These are phyloP conservation scores for Cyrtodaria siliqua DNA, from an alignment of 2,888 invertebrate genomes.

Conservation along the genomic window DNA sequence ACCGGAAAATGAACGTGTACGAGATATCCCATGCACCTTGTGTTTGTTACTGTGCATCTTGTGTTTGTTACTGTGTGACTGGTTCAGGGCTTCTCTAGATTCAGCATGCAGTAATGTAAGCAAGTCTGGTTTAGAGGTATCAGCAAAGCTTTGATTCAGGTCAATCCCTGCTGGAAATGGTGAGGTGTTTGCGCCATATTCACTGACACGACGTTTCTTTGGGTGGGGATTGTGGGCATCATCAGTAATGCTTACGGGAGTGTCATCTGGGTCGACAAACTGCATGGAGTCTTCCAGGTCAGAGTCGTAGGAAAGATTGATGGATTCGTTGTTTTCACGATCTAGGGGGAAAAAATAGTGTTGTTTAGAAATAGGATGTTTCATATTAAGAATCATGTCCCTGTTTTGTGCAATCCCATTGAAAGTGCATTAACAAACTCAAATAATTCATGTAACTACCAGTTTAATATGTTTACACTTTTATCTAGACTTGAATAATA, in stretches of 20 bases:
- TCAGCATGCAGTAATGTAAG: background rate
- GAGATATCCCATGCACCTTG: background rate
- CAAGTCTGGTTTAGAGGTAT: background rate
- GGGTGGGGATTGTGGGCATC: background rate
- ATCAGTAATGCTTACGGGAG: background rate
- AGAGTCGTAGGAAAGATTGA: constrained; percentile 47
- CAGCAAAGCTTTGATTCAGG: background rate
- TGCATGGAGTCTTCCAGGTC: constrained; percentile 63
- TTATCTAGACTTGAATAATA: too few relatives aligned
- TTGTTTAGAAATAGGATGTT: too few relatives aligned
- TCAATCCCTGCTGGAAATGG: background rate
- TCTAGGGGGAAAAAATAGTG: too few relatives aligned
- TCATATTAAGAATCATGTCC: too few relatives aligned
- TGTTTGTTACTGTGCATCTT: background rate
- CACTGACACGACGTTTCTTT: constrained; percentile 42
- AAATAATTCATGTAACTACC: too few relatives aligned
- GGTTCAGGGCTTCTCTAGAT: background rate
- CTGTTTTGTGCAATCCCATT: too few relatives aligned
- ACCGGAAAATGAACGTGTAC: background rate
- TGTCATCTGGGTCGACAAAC: constrained; percentile 60
- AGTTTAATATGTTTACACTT: too few relatives aligned
- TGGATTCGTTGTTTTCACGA: too few relatives aligned
- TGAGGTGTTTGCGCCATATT: constrained; percentile 14
- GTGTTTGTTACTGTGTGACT: background rate
- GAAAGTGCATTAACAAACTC: too few relatives aligned